Evolutionary conservation across 2,113 vertebrate genomes (phyloP), one percentile per base, ranked within the genome.

Genomic region (Lamprologus lemairii): DNA sequence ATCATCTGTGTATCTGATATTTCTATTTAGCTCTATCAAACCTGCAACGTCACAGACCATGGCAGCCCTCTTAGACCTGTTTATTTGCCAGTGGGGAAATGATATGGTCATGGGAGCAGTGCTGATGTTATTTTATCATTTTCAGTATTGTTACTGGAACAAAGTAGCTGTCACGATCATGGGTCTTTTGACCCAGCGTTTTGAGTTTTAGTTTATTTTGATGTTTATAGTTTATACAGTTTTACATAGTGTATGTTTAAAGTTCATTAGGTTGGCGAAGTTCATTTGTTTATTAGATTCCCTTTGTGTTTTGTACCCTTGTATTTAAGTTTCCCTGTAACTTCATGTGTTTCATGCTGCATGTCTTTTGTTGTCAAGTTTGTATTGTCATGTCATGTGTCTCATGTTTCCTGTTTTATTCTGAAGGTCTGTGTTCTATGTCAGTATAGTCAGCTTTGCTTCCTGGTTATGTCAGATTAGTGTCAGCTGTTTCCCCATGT

Each of bases 241-340:
- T 28, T 28, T 28, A 28, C 28, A 28, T 28, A 58, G 55, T 28
- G 0, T 16, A 28, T 28, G 55, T 57, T 57, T 57, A 58, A 26
- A 57, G 23, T 57, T 57, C 55, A 57, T 57, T 57, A 57, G 55
- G 55, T 58, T 58, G 55, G 1, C 2, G 14, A 58, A 58, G 55
- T 31, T 58, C 55, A 58, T 58, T 58, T 58, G 55, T 31, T 58
- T 58, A 17, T 31, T 58, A 58, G 26, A 58, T 58, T 58, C 55
- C 26, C 55, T 58, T 58, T 31, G 55, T 17, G 55, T 31, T 58
- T 58, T 58, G 3, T 58, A 58, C 55, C 55, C 55, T 31, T 58
- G 55, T 58, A 31, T 58, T 58, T 58, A 58, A 58, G 55, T 17
- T 58, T 31, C 55, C 26, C 26, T 58, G 3, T 58, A 0, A 0